Base-by-base conservation (phyloP, 2,113 vertebrate genomes). In the Octodon degus region DNA sequence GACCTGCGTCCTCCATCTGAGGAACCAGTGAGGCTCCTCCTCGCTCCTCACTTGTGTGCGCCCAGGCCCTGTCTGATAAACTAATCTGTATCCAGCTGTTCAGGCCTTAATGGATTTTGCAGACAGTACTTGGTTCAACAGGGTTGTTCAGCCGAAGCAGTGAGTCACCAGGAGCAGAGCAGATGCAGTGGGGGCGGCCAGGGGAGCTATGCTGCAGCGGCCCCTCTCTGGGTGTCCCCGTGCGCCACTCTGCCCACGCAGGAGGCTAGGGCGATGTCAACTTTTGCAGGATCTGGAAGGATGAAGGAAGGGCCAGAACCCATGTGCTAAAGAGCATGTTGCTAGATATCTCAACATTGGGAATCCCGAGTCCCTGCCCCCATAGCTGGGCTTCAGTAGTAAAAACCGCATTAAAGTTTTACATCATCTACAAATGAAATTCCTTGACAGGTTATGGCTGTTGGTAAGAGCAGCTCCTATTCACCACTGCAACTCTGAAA, bases 61-160 rank as follows among this genome's bases (percentile, higher is more conserved):
- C 14, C 88, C 93, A 58, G 74, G 27, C 89, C 37, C 53, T 24
- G 67, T 84, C 97, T 97, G 97, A 98, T 90, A 98, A 97, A 97
- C 96, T 90, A 97, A 97, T 97, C 92, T 95, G 76, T 74, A 88
- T 96, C 93, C 94, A 96, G 88, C 94, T 96, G 86, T 86, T 92
- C 97, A 94, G 93, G 74, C 93, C 88, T 97, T 97, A 97, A 97
- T 97, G 96, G 37, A 32, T 98, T 98, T 97, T 87, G 95, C 97
- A 98, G 97, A 95, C 37, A 81, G 2, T 8, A 65, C 53, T 97
- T 60, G 87, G 85, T 92, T 94, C 97, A 89, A 95, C 94, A 65
- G 91, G 91, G 94, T 88, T 62, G 30, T 90, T 85, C 83, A 92
- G 96, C 95, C 97, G 96, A 96, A 92, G 79, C 24, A 43, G 72